Percentiles rank a stretch among this genome's conserved stretches.
These are phyloP conservation scores for Leptoclinus maculatus DNA, from an alignment of 2,797 vertebrate species.

Conservation along the genomic window DNA sequence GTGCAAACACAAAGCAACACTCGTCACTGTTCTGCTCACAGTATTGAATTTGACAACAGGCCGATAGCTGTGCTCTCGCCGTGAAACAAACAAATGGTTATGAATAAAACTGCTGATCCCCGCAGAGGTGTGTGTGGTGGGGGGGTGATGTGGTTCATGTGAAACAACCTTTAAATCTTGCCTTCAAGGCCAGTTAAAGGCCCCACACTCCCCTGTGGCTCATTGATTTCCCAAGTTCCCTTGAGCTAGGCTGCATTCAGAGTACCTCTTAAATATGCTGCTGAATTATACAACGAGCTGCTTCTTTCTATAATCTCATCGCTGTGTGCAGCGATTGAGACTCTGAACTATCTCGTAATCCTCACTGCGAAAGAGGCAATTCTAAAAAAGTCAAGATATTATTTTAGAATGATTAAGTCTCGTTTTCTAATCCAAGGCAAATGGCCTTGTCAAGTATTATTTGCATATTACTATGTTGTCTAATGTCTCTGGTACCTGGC, in stretches of 20 bases:
- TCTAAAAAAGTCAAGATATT: neutral
- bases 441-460: neutral
- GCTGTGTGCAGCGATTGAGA: neutral
- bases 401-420: neutral
- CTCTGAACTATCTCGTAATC: neutral
- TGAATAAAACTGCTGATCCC: constrained; percentile 60
- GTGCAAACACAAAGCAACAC: constrained; percentile 12
- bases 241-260: constrained; percentile 40
- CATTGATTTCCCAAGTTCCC: constrained; percentile 52
- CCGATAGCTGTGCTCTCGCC: constrained; percentile 27
- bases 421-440: neutral
- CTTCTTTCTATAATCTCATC: constrained; percentile 9
- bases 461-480: neutral
- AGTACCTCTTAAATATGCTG: constrained; percentile 27
- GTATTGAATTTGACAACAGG: constrained; percentile 28
- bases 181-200: constrained; percentile 47
- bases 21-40: constrained; percentile 21
- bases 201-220: constrained; percentile 25
- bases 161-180: constrained; percentile 53
- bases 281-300: constrained; percentile 24
- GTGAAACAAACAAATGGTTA: constrained; percentile 46
- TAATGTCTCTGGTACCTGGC: neutral
- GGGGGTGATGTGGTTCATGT: constrained; percentile 24
- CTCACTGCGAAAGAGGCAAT: neutral
- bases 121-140: neutral